phyloP scores from a whole-genome alignment of 2,797 vertebrate genomes.

The Varecia variegata region DNA sequence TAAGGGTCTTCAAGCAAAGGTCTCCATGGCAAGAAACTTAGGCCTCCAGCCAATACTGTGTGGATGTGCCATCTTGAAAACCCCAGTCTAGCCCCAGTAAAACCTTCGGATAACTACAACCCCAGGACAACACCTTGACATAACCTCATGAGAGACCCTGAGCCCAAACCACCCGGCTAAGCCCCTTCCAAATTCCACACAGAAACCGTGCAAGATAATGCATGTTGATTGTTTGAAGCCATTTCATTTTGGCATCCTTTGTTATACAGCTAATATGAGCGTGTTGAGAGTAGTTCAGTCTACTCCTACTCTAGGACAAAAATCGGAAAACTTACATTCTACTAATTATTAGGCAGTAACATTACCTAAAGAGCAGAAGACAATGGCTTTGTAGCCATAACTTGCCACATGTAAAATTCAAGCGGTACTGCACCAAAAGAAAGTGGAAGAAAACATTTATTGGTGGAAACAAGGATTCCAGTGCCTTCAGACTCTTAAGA shows the following conservation, averaged over 20 bases:
- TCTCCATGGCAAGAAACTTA: not conserved
- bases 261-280: not conserved
- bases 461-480: slow-evolving; percentile 18
- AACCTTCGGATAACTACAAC: not conserved
- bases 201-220: not conserved
- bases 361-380: not conserved
- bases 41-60: not conserved
- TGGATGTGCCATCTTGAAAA: not conserved
- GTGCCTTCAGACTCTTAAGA: not conserved
- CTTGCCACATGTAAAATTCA: not conserved
- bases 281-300: not conserved
- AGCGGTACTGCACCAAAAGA: not conserved
- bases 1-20: not conserved
- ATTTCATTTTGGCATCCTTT: not conserved
- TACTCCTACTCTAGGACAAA: not conserved
- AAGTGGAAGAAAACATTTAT: slow-evolving; percentile 16
- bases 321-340: not conserved
- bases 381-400: not conserved
- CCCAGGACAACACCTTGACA: not conserved
- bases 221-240: not conserved
- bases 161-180: not conserved
- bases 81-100: not conserved
- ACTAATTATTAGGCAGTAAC: not conserved
- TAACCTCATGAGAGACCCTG: not conserved
- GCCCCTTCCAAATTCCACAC: not conserved